phyloP scores from a whole-genome alignment of 1,140 invertebrate genomes.

The Plectrocnemia conspersa region DNA sequence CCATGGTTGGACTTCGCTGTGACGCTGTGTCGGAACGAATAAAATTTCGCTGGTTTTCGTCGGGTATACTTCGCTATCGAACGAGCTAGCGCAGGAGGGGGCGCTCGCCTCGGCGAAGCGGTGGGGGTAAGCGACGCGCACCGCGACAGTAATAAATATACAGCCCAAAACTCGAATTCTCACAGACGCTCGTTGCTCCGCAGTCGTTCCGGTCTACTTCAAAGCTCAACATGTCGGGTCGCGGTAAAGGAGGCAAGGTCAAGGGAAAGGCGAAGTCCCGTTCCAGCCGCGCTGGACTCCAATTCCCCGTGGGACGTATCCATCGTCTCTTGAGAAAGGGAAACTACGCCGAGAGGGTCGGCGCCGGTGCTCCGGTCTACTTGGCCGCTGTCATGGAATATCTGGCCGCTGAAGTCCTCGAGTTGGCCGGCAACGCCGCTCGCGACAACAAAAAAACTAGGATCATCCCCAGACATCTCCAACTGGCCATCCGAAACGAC shows the following conservation, averaged over 20 bases:
- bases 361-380: conserved; percentile 66
- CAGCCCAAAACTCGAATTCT: too few species aligned
- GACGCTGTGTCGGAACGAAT: not conserved
- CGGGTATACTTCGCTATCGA: too few species aligned
- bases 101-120: not conserved
- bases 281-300: conserved; percentile 61
- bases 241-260: conserved; percentile 59
- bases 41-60: not conserved
- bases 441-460: conserved; percentile 41
- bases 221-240: conserved; percentile 53
- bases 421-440: conserved; percentile 57
- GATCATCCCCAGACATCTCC: conserved; percentile 69
- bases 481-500: conserved; percentile 74
- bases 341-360: conserved; percentile 68
- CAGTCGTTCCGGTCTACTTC: too few species aligned
- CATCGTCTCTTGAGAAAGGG: conserved; percentile 64
- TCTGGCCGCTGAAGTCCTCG: conserved; percentile 64
- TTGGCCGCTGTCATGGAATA: conserved; percentile 56
- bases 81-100: not conserved
- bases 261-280: conserved; percentile 60
- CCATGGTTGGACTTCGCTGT: conserved; percentile 36
- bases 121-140: too few species aligned
- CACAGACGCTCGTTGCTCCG: too few species aligned
- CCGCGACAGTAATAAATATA: too few species aligned
- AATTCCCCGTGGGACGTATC: conserved; percentile 68